Evolutionary conservation across 2,797 vertebrate species (phyloP).

Genomic region (Hybognathus amarus): DNA sequence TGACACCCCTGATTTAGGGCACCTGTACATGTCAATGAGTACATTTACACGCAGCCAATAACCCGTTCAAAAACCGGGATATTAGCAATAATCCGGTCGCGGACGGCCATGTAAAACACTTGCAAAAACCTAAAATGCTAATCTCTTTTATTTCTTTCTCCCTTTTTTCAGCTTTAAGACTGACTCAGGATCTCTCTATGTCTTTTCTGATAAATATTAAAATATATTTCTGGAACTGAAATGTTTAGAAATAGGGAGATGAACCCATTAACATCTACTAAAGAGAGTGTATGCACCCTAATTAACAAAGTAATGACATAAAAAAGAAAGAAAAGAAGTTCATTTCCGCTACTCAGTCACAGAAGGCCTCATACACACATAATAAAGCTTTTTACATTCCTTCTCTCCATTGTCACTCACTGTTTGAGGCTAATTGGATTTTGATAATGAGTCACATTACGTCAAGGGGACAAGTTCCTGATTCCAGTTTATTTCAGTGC

Average conservation of each 20-base stretch:
- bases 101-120: too few species aligned
- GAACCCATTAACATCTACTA: slow-evolving; percentile 67
- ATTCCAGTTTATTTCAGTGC: slow-evolving; percentile 54
- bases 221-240: slow-evolving; percentile 41
- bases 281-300: slow-evolving; percentile 62
- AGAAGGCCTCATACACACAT: slow-evolving; percentile 61
- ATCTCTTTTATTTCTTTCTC: not conserved
- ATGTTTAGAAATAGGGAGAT: slow-evolving; percentile 50
- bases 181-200: slow-evolving; percentile 48
- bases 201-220: slow-evolving; percentile 60
- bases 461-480: slow-evolving; percentile 57
- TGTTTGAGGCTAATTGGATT: slow-evolving; percentile 72
- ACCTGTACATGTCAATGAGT: too few species aligned
- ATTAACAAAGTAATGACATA: slow-evolving; percentile 67
- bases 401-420: slow-evolving; percentile 58
- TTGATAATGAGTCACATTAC: slow-evolving; percentile 63
- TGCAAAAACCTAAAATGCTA: too few species aligned
- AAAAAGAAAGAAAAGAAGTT: slow-evolving; percentile 57
- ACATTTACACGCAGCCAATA: too few species aligned
- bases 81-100: too few species aligned
- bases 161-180: slow-evolving; percentile 29
- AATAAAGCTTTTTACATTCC: slow-evolving; percentile 64
- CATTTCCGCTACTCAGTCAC: slow-evolving; percentile 66
- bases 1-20: too few species aligned
- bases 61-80: too few species aligned